Conservation (phyloP, 2,797 vertebrate genomes). For the Manis javanica region DNA sequence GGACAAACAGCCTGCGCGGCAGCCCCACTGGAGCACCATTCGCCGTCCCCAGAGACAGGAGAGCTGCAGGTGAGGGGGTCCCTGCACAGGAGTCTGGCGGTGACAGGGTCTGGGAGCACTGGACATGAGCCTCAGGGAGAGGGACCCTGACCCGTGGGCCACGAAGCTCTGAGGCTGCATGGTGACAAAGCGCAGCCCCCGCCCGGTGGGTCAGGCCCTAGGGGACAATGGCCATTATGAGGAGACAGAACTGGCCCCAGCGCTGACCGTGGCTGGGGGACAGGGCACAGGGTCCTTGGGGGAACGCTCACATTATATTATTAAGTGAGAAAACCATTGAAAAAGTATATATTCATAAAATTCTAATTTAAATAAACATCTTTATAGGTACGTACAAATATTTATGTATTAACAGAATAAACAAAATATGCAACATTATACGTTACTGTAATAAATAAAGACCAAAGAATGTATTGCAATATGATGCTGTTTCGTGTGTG, state of each 20-base stretch:
- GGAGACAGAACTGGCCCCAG: background rate
- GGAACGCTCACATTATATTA: background rate
- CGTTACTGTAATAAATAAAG: background rate
- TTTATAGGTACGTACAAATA: background rate
- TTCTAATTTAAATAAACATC: background rate
- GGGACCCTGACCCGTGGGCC: background rate
- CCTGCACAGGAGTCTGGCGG: background rate
- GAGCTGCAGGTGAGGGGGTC: background rate
- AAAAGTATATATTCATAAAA: background rate
- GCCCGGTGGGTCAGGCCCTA: background rate
- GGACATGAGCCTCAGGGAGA: background rate
- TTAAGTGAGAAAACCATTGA: background rate
- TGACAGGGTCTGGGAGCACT: background rate
- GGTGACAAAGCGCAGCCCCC: background rate
- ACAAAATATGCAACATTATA: background rate
- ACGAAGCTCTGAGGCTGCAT: background rate
- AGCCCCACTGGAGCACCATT: accelerated
- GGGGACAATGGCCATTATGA: too few relatives aligned
- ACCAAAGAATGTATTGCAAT: background rate
- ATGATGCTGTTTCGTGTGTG: too few relatives aligned
- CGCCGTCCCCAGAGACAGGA: background rate
- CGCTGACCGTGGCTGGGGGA: background rate
- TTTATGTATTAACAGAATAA: background rate
- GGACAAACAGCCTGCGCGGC: background rate
- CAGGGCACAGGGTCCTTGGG: background rate